These are phyloP conservation scores for Cheilosia vulpina DNA, from an alignment of 2,888 invertebrate genomes.

Conservation along the genomic window DNA sequence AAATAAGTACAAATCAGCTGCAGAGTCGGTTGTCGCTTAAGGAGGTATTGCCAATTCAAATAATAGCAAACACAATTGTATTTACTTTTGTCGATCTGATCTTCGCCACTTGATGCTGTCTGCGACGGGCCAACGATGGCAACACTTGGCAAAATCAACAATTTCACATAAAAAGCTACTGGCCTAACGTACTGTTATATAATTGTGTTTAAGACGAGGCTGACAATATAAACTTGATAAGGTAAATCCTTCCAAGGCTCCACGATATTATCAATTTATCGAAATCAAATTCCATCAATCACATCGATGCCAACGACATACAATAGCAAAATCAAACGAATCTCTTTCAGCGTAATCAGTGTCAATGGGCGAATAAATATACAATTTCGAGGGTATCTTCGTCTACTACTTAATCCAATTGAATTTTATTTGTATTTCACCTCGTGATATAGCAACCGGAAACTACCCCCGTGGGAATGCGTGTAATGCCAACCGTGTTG, in stretches of 20 bases:
- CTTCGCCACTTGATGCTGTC: too few relatives aligned
- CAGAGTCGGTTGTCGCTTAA: too few relatives aligned
- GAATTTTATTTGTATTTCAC: constrained; percentile 73
- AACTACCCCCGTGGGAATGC: constrained; percentile 74
- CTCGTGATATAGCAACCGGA: constrained; percentile 54
- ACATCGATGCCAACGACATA: constrained; percentile 42
- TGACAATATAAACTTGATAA: not conserved
- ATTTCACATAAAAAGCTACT: too few relatives aligned
- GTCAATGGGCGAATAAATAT: constrained; percentile 67
- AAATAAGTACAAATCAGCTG: too few relatives aligned
- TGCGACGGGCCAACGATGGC: too few relatives aligned
- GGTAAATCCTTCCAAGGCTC: not conserved
- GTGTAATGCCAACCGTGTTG: constrained; percentile 11
- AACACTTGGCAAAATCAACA: too few relatives aligned
- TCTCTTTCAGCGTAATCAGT: constrained; percentile 63
- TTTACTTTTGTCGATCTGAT: too few relatives aligned
- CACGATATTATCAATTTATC: constrained; percentile 40
- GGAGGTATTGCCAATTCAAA: too few relatives aligned
- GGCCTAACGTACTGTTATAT: not conserved
- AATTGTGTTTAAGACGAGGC: not conserved
- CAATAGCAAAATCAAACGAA: constrained; percentile 50
- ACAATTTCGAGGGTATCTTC: constrained; percentile 36
- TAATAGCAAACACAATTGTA: too few relatives aligned
- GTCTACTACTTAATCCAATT: constrained; percentile 69
- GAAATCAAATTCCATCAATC: constrained; percentile 52